Evolutionary conservation across 2,113 vertebrate genomes (phyloP), one percentile per base, ranked within the genome.

Genomic region (Pseudonaja textilis): DNA sequence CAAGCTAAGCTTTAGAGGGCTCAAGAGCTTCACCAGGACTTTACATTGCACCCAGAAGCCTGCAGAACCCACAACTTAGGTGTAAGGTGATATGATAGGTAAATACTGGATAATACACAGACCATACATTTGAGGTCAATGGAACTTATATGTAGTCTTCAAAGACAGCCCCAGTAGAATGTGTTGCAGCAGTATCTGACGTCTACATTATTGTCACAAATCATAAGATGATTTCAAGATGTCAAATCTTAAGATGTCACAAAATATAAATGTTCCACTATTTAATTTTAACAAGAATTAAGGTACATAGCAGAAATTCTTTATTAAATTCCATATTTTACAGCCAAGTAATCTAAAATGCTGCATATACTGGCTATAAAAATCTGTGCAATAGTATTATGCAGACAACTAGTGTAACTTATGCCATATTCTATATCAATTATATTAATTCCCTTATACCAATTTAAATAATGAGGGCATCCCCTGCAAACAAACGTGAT

Each of bases 251-350:
- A 69, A n/a, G 89, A 42, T 59, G 12, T 42, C 57, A 93, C 47
- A 90, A 88, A 89, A 91, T 85, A 3, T 3, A 88, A 20, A 81
- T 57, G 25, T 34, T 23, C 5, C 59, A 10, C 16, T n/a, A 39
- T 12, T 1, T 74, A 39, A 81, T 81, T 22, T 16, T 5, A 47
- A 4, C 8, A 3, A 0, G 87, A 94, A 88, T 6, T 0, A 88
- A 54, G 74, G 5, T 2, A 6, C 0, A 0, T 0, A 89, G 12
- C 56, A 86, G 47, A 91, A 55, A 87, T 87, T 4, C 1, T 39
- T 54, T 87, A 54, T 10, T 5, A 87, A 26, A 20, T 0, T 54
- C 61, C 42, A 89, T 89, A 11, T 22, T 89, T 91, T 45, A 90
- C 39, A 93, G 3, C 4, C 45, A 54, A 91, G 85, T 52, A 55